Evolutionary conservation across 2,113 vertebrate species (phyloP), one percentile per base, ranked within the genome.

Genomic region (Herpailurus yagouaroundi): DNA sequence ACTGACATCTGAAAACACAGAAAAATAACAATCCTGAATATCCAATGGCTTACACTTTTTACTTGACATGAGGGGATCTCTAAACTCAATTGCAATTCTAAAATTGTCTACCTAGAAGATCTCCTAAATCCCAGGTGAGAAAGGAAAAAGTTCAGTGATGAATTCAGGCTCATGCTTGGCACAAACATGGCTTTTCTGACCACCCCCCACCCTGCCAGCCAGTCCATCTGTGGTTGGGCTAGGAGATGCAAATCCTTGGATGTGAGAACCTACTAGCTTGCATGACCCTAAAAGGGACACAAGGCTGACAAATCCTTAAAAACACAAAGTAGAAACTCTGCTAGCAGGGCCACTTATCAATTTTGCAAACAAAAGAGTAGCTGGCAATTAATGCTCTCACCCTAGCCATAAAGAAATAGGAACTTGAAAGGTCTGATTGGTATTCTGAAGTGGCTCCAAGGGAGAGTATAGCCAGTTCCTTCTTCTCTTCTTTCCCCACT

Each of bases 311-410:
- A n/a, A 88, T 5, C 23, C n/a, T 96, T 57, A 52, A 77, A 74
- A 94, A 60, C 36, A 95, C 64, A 74, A 73, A 84, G 41, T 18
- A 66, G 45, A 63, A 94, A 79, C 45, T 94, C 52, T 41, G 60
- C 80, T 60, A 66, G 80, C 23, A 68, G 82, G 16, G 45, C 60
- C 21, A 57, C 31, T 41, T 63, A 36, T n/a, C 4, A 45, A 68
- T 63, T 41, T 11, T 27, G 23, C 21, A 63, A 89, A 88, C 33
- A 79, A 69, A 94, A 73, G 60, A 80, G 38, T 21, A 79, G 50
- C 12, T 36, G 3, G n/a, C 88, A 77, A 45, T 41, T 45, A 69
- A 87, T 79, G n/a, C 38, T 38, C 16, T 38, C 7, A 48, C 71
- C 31, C 11, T 29, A 45, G 15, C n/a, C 18, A 48, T 1, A 29